A percentile compares a stretch with the other conserved stretches of the same genome.
Evolutionary conservation across 37 sponge, comb jelly and placozoan genomes (phyloP).

Genomic region (Cliona cf. orientalis): DNA sequence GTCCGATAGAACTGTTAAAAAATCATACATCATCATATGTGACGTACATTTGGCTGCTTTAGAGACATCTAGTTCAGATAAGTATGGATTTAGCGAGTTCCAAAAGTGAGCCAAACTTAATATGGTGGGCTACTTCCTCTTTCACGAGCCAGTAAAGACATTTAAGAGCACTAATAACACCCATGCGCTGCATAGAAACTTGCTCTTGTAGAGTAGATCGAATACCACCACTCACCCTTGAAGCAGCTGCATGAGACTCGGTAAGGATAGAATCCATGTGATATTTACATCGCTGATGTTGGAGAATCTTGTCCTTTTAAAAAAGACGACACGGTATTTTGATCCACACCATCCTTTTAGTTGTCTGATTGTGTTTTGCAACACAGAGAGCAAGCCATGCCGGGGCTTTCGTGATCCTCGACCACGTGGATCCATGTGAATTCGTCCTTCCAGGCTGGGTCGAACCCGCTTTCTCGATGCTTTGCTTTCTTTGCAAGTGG

Average conservation of each 20-base stretch:
- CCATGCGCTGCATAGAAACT: constrained; percentile 11
- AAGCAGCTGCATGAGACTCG: not conserved
- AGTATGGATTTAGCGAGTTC: constrained; percentile 15
- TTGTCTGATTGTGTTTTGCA: not conserved
- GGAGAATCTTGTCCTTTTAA: constrained; percentile 14
- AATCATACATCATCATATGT: constrained; percentile 24
- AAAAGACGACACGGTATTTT: constrained; percentile 13
- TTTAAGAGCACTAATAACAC: constrained; percentile 11
- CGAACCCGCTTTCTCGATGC: constrained; percentile 3
- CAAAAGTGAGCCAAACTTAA: constrained; percentile 25
- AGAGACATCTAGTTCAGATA: not conserved
- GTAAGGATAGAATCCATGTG: constrained; percentile 4
- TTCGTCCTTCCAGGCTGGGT: constrained; percentile 9
- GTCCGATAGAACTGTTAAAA: constrained; percentile 11
- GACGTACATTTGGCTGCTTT: constrained; percentile 20
- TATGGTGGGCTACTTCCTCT: constrained; percentile 31
- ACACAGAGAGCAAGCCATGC: constrained; percentile 3
- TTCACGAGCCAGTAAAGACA: constrained; percentile 40
- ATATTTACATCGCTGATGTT: constrained; percentile 6
- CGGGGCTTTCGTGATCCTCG: constrained; percentile 1
- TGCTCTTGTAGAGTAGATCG: not conserved
- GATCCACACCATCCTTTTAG: constrained; percentile 11
- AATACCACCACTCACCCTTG: constrained; percentile 20
- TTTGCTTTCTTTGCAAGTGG: constrained; percentile 7
- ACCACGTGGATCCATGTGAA: constrained; percentile 8